These are phyloP conservation scores for Macrophya alboannulata DNA, from an alignment of 2,888 invertebrate species.

Conservation along the genomic window DNA sequence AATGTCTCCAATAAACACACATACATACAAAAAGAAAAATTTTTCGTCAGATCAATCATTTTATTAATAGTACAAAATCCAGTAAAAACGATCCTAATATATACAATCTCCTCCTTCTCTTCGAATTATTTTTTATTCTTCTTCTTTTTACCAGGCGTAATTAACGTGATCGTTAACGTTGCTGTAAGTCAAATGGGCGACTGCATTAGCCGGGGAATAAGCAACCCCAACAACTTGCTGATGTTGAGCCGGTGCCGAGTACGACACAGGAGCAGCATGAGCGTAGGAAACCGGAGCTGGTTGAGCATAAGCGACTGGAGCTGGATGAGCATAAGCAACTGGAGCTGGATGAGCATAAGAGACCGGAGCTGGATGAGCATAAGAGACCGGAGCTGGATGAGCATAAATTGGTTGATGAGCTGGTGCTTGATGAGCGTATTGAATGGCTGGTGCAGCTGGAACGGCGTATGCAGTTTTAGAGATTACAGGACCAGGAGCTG, in stretches of 20 bases:
- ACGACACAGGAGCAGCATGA: conserved; percentile 51
- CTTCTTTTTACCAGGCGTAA: conserved; percentile 61
- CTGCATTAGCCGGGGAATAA: conserved; percentile 64
- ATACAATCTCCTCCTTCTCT: neutral
- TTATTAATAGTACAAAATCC: neutral
- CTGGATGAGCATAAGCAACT: conserved; percentile 36
- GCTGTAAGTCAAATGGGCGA: conserved; percentile 64
- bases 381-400: conserved; percentile 34
- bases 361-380: conserved; percentile 58
- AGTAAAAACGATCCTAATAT: conserved; percentile 4
- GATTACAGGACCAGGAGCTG: conserved; percentile 59
- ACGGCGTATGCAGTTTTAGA: conserved; percentile 55
- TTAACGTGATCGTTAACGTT: conserved; percentile 65
- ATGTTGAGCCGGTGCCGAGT: conserved; percentile 54
- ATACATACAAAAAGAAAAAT: neutral
- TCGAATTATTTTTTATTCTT: neutral
- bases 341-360: conserved; percentile 32
- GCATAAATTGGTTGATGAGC: conserved; percentile 1
- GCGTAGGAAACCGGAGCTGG: conserved; percentile 53
- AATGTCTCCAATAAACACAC: too few species aligned
- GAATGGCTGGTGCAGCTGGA: neutral
- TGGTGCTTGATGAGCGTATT: conserved; percentile 46
- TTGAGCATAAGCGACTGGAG: conserved; percentile 22
- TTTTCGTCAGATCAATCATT: neutral
- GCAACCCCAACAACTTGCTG: conserved; percentile 59